Percentiles rank a stretch among this genome's conserved stretches.
These are phyloP conservation scores for Calidris pugnax DNA, from an alignment of 2,113 vertebrate genomes.

Conservation along the genomic window DNA sequence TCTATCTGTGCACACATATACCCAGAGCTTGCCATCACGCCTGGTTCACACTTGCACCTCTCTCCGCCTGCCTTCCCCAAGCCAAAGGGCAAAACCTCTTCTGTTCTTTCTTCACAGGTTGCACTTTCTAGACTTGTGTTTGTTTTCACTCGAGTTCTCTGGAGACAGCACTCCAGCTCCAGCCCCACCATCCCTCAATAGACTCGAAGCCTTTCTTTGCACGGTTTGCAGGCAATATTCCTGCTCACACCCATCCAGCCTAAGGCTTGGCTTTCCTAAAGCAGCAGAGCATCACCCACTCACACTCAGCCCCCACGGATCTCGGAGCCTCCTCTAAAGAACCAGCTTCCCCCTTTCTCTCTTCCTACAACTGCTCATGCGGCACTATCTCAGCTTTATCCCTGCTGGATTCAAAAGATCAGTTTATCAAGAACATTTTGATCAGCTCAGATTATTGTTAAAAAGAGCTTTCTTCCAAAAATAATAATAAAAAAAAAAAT, in stretches of 20 bases:
- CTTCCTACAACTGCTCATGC: neutral
- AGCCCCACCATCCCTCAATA: neutral
- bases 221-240: neutral
- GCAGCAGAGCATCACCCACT: neutral
- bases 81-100: neutral
- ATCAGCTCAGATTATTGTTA: neutral
- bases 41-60: neutral
- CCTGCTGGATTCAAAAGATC: neutral
- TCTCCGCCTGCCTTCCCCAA: neutral
- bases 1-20: neutral
- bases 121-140: neutral
- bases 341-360: neutral
- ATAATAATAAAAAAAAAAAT: too few species aligned
- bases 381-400: neutral
- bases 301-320: rapidly evolving
- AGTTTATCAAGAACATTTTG: neutral
- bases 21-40: rapidly evolving
- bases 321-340: neutral
- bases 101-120: neutral
- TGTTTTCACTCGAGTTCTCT: neutral
- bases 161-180: neutral
- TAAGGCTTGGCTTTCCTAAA: neutral
- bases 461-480: neutral
- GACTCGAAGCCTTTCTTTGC: neutral
- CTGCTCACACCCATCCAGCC: neutral